phyloP scores from a whole-genome alignment of 2,888 invertebrate species.

The Nymphalis c-album region DNA sequence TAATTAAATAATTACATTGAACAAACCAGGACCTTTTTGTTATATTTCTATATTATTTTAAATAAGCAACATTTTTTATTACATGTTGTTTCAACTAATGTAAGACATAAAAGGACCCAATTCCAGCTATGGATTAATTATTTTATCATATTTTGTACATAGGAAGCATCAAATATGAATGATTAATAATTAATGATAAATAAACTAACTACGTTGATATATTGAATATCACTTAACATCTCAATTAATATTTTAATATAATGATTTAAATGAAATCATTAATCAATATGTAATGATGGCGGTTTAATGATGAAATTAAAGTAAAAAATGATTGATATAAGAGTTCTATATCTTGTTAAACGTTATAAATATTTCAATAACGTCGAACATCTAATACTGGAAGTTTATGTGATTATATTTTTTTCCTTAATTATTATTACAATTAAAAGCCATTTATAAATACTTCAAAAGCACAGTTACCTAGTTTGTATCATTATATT shows the following conservation, averaged over 20 bases:
- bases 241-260: neutral
- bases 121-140: conserved; percentile 64
- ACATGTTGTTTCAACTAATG: conserved; percentile 24
- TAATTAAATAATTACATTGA: conserved; percentile 8
- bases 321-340: neutral
- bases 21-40: conserved; percentile 15
- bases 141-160: conserved; percentile 33
- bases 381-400: conserved; percentile 53
- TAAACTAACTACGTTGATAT: neutral
- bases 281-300: neutral
- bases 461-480: conserved; percentile 7
- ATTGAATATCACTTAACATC: conserved; percentile 11
- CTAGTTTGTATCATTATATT: conserved; percentile 3
- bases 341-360: neutral
- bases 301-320: neutral
- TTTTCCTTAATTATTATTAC: conserved; percentile 17
- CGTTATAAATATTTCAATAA: neutral
- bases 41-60: conserved; percentile 10
- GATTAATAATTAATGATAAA: conserved; percentile 38
- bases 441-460: conserved; percentile 9
- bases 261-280: neutral
- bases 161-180: conserved; percentile 59
- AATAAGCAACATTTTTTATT: conserved; percentile 22
- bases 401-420: conserved; percentile 69
- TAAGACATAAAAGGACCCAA: conserved; percentile 59